These are phyloP conservation scores for Novumbra hubbsi DNA, from an alignment of 2,797 vertebrate genomes.

Conservation along the genomic window DNA sequence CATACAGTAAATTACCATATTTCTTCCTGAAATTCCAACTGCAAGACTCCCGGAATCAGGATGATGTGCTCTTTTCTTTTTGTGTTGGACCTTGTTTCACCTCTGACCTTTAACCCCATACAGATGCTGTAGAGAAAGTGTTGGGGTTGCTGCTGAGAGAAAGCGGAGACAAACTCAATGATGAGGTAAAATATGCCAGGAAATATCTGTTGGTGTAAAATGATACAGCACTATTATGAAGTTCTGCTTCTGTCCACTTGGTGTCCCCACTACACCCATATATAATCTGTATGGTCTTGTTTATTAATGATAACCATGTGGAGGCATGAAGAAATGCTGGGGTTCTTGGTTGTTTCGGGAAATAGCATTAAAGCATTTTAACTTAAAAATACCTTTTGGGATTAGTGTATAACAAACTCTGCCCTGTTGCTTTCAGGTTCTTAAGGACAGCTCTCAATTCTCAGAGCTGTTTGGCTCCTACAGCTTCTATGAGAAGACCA, in stretches of 20 bases:
- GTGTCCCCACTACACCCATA: background rate
- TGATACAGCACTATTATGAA: background rate
- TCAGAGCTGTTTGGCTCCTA: constrained; percentile 63
- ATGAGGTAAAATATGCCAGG: constrained; percentile 62
- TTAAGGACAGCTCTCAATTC: constrained; percentile 47
- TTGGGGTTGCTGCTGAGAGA: constrained; percentile 76
- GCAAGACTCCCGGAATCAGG: too few relatives aligned
- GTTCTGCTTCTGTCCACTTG: constrained; percentile 11
- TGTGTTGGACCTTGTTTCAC: background rate
- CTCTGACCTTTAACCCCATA: background rate
- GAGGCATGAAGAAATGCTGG: background rate
- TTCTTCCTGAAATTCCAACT: background rate
- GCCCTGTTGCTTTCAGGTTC: constrained; percentile 56
- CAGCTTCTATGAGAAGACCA: constrained; percentile 62
- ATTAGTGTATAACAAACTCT: background rate
- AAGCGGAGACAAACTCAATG: constrained; percentile 71
- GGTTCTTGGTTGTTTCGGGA: background rate
- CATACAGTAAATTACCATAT: too few relatives aligned
- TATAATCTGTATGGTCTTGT: background rate
- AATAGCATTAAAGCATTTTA: background rate
- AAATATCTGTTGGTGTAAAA: background rate
- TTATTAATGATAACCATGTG: background rate
- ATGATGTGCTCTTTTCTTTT: background rate
- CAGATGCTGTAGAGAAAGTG: constrained; percentile 67
- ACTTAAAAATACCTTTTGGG: background rate